phyloP scores from a whole-genome alignment of 64 coral and sea anemone species.

The Pocillopora verrucosa region DNA sequence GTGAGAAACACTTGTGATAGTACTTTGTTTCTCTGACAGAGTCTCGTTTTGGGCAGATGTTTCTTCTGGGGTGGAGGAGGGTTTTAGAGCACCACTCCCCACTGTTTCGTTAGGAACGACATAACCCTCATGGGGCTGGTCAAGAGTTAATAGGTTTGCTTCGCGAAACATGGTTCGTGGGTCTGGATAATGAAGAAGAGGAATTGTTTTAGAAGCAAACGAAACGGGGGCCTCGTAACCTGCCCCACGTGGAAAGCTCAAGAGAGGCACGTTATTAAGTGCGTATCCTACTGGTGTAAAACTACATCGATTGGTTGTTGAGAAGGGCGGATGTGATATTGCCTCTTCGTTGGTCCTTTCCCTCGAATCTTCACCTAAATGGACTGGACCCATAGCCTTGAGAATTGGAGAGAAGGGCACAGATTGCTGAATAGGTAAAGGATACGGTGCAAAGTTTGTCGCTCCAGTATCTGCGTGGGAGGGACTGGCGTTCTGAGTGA shows the following conservation, averaged over 20 bases:
- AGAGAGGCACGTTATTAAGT: background rate
- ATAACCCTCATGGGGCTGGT: background rate
- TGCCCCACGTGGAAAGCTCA: background rate
- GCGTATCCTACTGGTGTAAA: background rate
- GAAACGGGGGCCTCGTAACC: background rate
- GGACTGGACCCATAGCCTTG: background rate
- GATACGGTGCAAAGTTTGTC: background rate
- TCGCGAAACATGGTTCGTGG: slow-evolving; percentile 4
- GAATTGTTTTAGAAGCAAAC: background rate
- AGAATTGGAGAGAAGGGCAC: background rate
- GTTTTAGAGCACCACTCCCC: background rate
- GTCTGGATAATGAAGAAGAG: slow-evolving; percentile 17
- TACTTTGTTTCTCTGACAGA: background rate
- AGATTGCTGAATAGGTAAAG: background rate
- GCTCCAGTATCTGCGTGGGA: background rate
- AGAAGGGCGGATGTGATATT: background rate
- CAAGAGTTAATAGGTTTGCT: slow-evolving; percentile 7
- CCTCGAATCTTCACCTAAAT: background rate
- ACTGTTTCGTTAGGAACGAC: background rate
- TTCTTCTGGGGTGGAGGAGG: background rate
- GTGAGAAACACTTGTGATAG: background rate
- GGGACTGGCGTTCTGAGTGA: background rate
- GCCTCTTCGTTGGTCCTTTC: background rate
- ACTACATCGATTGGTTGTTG: background rate
- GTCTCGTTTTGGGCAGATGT: background rate